Percentiles rank a stretch among this genome's conserved stretches.
Evolutionary conservation across 2,113 vertebrate genomes (phyloP).

Genomic region (Cottus gobio): DNA sequence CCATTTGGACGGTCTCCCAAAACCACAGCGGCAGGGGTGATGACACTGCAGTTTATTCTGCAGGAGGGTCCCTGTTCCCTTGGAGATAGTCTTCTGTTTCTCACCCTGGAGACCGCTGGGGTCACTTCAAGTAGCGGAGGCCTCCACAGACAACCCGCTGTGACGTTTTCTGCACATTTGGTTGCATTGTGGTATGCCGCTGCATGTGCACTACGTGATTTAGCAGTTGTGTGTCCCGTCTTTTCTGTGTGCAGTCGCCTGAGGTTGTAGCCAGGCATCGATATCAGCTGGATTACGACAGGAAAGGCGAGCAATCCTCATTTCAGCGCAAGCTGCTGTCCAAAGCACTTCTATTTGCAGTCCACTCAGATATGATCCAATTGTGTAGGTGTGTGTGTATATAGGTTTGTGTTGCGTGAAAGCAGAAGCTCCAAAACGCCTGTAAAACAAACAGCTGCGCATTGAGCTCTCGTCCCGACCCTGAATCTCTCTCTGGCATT

Average conservation of each 20-base stretch:
- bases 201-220: background rate
- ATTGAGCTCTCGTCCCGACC: conserved; percentile 30
- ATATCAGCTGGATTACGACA: conserved; percentile 47
- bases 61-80: conserved; percentile 23
- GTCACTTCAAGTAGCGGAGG: conserved; percentile 26
- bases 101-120: conserved; percentile 34
- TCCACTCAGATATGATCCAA: conserved; percentile 54
- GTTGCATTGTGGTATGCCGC: background rate
- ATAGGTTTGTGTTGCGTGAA: conserved; percentile 18
- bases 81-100: conserved; percentile 15
- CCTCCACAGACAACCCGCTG: conserved; percentile 5
- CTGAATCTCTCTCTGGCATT: conserved; percentile 34
- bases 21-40: conserved; percentile 25
- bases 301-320: conserved; percentile 34
- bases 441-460: conserved; percentile 38
- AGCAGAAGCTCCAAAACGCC: conserved; percentile 28
- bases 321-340: conserved; percentile 42
- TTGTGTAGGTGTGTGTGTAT: conserved; percentile 32
- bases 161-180: background rate
- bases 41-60: conserved; percentile 49
- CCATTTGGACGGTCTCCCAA: conserved; percentile 51
- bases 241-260: conserved; percentile 10
- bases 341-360: conserved; percentile 52
- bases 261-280: conserved; percentile 40
- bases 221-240: conserved; percentile 18